A percentile compares a stretch with the other conserved stretches of the same genome.
Evolutionary conservation across 2,797 vertebrate genomes (phyloP).

Genomic region (Sus cebifrons): DNA sequence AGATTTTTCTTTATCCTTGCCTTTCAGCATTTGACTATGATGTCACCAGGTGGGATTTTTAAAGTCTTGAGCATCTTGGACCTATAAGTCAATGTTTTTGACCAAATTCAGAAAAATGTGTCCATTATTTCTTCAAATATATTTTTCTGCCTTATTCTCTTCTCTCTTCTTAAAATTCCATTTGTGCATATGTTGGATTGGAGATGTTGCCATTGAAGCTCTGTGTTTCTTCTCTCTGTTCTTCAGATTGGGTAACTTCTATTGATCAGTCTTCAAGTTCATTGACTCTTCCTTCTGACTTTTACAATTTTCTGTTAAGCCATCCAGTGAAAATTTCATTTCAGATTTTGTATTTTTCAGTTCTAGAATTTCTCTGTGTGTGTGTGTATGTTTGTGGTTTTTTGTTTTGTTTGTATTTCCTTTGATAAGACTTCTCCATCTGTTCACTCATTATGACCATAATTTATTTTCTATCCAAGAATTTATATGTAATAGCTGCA

Average conservation of each 20-base stretch:
- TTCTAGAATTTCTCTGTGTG: constrained; percentile 25
- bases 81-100: background rate
- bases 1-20: background rate
- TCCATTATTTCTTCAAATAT: background rate
- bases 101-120: background rate
- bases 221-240: background rate
- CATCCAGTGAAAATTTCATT: background rate
- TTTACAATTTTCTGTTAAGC: background rate
- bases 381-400: background rate
- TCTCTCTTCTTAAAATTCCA: background rate
- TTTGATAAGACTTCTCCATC: background rate
- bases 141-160: background rate
- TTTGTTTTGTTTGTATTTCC: constrained; percentile 38
- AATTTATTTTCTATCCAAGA: constrained; percentile 14
- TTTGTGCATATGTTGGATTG: background rate
- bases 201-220: background rate
- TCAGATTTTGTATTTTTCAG: background rate
- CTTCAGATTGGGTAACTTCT: background rate
- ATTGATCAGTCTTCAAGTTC: background rate
- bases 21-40: constrained; percentile 14
- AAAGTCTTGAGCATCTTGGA: constrained; percentile 17
- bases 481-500: background rate
- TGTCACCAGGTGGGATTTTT: background rate
- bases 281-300: background rate
- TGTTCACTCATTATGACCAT: background rate